Conservation (phyloP, 2,888 invertebrate species). For the Melanotus villosus region DNA sequence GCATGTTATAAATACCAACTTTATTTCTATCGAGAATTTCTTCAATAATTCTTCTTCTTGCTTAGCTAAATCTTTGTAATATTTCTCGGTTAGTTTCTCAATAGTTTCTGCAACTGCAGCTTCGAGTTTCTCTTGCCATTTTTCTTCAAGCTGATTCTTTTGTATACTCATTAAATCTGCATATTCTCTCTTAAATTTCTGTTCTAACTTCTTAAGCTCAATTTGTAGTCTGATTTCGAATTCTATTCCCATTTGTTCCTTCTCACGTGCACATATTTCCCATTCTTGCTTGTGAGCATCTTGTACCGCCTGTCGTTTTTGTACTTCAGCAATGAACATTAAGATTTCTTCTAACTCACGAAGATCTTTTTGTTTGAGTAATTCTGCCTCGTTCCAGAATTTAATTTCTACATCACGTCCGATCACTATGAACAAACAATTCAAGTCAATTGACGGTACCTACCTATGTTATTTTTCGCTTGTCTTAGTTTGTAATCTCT, state of each 20-base stretch:
- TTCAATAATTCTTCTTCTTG: slow-evolving; percentile 58
- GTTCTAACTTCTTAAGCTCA: slow-evolving; percentile 46
- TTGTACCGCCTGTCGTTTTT: slow-evolving; percentile 50
- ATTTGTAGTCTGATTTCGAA: slow-evolving; percentile 49
- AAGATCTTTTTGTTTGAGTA: slow-evolving; percentile 59
- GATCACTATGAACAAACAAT: slow-evolving; percentile 56
- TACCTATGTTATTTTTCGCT: too few species aligned
- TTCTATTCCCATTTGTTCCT: slow-evolving; percentile 44
- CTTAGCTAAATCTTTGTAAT: slow-evolving; percentile 55
- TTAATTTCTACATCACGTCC: slow-evolving; percentile 62
- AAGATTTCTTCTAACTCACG: slow-evolving; percentile 57
- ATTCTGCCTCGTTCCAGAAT: slow-evolving; percentile 59
- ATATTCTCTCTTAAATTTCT: slow-evolving; percentile 43
- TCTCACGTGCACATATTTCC: slow-evolving; percentile 44
- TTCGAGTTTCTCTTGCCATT: slow-evolving; percentile 56
- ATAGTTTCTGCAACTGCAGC: slow-evolving; percentile 57
- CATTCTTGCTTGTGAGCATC: slow-evolving; percentile 47
- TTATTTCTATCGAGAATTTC: slow-evolving; percentile 57
- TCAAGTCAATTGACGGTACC: too few species aligned
- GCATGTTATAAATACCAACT: slow-evolving; percentile 48
- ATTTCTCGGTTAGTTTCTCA: slow-evolving; percentile 56
- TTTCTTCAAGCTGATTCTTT: slow-evolving; percentile 44
- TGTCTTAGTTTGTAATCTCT: too few species aligned
- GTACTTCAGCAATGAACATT: slow-evolving; percentile 49
- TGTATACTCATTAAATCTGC: slow-evolving; percentile 49